A percentile compares a stretch with the other conserved stretches of the same genome.
These are phyloP conservation scores for Notospermus geniculatus DNA, from an alignment of 1,140 invertebrate species.

Conservation along the genomic window DNA sequence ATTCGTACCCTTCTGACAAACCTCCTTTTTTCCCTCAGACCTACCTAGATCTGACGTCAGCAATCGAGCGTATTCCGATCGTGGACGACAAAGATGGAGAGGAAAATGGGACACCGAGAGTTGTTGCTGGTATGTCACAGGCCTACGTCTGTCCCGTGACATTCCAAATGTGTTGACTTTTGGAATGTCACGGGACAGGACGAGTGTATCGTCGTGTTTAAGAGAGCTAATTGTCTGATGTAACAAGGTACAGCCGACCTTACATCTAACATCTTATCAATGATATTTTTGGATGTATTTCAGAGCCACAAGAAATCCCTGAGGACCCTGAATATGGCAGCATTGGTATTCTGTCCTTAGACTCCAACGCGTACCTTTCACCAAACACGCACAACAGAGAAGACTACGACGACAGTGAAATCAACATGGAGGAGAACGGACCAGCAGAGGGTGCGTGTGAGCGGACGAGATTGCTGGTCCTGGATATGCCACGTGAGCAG, in stretches of 20 bases:
- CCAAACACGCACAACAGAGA: neutral
- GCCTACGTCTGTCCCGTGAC: no score
- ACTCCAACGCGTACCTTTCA: constrained; percentile 2
- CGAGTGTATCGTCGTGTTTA: no score
- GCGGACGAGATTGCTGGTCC: constrained; percentile 4
- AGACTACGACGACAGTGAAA: neutral
- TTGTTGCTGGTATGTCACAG: neutral
- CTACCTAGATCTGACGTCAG: constrained; percentile 12
- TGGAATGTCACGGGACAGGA: no score
- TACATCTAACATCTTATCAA: neutral
- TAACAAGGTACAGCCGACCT: no score
- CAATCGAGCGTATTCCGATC: constrained; percentile 1
- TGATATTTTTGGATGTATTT: neutral
- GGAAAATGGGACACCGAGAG: neutral
- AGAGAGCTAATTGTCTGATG: no score
- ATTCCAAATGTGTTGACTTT: no score
- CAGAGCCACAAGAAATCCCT: neutral
- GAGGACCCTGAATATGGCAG: constrained; percentile 5
- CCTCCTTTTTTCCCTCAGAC: constrained; percentile 4
- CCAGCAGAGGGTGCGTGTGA: neutral
- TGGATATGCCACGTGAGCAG: constrained; percentile 9
- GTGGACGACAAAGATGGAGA: neutral
- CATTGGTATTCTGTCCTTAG: constrained; percentile 5
- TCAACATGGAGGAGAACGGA: neutral
- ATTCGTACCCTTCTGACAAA: constrained; percentile 6